Base-by-base conservation (phyloP, 2,888 invertebrate species). In the Pasiphila rectangulata region DNA sequence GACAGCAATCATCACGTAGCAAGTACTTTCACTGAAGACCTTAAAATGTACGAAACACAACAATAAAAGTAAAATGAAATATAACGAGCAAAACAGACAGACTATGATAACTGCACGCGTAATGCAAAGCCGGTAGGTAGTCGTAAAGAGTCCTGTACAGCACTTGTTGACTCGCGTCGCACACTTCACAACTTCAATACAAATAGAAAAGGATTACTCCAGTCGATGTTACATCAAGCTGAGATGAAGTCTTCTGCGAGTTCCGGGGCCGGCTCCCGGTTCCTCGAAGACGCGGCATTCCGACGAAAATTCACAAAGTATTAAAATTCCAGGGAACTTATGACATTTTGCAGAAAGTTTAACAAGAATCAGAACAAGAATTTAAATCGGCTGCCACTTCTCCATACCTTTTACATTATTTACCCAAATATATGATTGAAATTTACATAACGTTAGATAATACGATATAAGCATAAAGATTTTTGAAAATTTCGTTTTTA, bases 401-500 rank as follows among this genome's bases (percentile, higher is more conserved):
- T 36, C 48, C 37, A 49, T 34, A 45, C 49, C 45, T 24, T 37
- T 43, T 35, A 35, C 21, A 46, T 46, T 43, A 50, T 46, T 48
- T 48, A 49, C 25, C 54, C 46, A 39, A 46, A 40, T 46, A 51
- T 52, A 29, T 66, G 63, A 67, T 57, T 65, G 55, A 61, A 69
- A 66, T 70, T 73, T 64, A 66, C 63, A 66, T 75, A 71, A 71
- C 46, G 54, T 67, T 61, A 61, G 63, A 51, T 67, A 68, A 66
- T 69, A 69, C 59, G 66, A 62, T 63, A 57, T 71, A 71, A 67
- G 63, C 48, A 64, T 63, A 64, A 64, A 57, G 57, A 61, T 65
- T 69, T 70, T 69, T 63, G 59, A 64, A 64, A 61, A 61, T 64
- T 70, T 65, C 58, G 63, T 73, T 75, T 70, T 66, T 57, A 63